Percentiles rank a stretch among this genome's conserved stretches.
Evolutionary conservation across 1,140 invertebrate genomes (phyloP).

Genomic region (Drosophila novamexicana): DNA sequence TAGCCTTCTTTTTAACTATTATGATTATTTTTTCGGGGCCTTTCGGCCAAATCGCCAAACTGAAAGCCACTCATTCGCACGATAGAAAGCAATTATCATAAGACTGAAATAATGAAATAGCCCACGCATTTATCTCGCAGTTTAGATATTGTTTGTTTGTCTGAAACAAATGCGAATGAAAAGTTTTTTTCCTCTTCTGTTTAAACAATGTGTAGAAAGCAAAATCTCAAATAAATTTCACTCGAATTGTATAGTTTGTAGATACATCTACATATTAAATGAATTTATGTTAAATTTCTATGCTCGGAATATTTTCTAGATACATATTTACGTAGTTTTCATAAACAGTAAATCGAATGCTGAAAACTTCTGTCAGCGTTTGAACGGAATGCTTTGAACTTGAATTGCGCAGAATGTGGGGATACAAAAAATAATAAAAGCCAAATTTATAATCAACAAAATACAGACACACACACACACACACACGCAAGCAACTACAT

Average conservation of each 20-base stretch:
- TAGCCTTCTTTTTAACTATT: too few relatives aligned
- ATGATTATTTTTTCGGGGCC: too few relatives aligned
- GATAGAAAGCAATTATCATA: conserved; percentile 12
- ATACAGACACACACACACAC: neutral
- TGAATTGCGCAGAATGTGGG: conserved; percentile 33
- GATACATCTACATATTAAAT: neutral
- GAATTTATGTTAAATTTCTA: conserved; percentile 1
- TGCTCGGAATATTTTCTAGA: conserved; percentile 1
- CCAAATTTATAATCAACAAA: conserved; percentile 6
- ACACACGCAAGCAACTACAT: neutral
- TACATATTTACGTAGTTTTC: conserved; percentile 14
- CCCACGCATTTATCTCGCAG: conserved; percentile 17
- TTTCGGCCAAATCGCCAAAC: neutral
- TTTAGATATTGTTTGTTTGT: conserved; percentile 33
- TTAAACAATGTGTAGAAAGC: conserved; percentile 4
- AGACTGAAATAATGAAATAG: conserved; percentile 10
- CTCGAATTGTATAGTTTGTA: conserved; percentile 16
- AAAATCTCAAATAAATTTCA: conserved; percentile 11
- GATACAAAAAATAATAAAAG: neutral
- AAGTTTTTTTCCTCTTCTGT: conserved; percentile 1
- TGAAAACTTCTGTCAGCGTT: conserved; percentile 23
- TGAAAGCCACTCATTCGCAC: neutral
- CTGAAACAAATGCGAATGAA: conserved; percentile 4
- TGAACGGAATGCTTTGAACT: conserved; percentile 30
- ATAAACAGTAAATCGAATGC: conserved; percentile 21